Conservation (phyloP, 2,113 vertebrate species). For the Asarcornis scutulata region DNA sequence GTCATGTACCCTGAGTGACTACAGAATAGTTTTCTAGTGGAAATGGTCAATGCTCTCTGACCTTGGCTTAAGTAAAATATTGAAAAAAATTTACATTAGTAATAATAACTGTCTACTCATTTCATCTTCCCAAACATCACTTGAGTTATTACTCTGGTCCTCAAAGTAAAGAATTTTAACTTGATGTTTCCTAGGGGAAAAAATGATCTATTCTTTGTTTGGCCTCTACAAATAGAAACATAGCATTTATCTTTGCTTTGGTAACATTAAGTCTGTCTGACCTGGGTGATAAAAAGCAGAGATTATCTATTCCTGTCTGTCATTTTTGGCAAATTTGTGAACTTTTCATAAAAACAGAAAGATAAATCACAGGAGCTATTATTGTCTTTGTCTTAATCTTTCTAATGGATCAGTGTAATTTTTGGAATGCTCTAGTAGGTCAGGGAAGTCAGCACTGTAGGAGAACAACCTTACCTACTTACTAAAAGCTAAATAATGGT, state of each 20-base stretch:
- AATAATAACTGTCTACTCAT: neutral
- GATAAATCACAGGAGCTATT: slow-evolving; percentile 58
- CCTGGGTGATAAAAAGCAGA: slow-evolving; percentile 57
- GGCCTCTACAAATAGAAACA: slow-evolving; percentile 17
- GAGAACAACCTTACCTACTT: slow-evolving; percentile 7
- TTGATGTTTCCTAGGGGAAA: neutral
- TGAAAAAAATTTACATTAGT: neutral
- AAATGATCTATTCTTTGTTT: neutral
- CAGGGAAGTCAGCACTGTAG: slow-evolving; percentile 9
- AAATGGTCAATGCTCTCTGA: neutral
- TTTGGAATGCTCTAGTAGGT: slow-evolving; percentile 31
- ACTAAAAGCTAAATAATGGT: slow-evolving; percentile 36
- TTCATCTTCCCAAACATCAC: slow-evolving; percentile 38
- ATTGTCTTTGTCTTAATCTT: slow-evolving; percentile 66
- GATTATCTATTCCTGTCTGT: slow-evolving; percentile 58
- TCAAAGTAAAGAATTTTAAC: slow-evolving; percentile 17
- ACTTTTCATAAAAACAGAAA: slow-evolving; percentile 61
- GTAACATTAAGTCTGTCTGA: slow-evolving; percentile 51
- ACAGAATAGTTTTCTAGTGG: neutral
- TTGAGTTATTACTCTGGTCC: slow-evolving; percentile 25
- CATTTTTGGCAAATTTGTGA: slow-evolving; percentile 57
- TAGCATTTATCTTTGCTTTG: slow-evolving; percentile 46
- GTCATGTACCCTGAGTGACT: neutral
- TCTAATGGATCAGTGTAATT: slow-evolving; percentile 57
- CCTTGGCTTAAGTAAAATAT: neutral